A percentile compares a stretch with the other conserved stretches of the same genome.
These are phyloP conservation scores for Tiaroga cobitis DNA, from an alignment of 2,797 vertebrate genomes.

Conservation along the genomic window DNA sequence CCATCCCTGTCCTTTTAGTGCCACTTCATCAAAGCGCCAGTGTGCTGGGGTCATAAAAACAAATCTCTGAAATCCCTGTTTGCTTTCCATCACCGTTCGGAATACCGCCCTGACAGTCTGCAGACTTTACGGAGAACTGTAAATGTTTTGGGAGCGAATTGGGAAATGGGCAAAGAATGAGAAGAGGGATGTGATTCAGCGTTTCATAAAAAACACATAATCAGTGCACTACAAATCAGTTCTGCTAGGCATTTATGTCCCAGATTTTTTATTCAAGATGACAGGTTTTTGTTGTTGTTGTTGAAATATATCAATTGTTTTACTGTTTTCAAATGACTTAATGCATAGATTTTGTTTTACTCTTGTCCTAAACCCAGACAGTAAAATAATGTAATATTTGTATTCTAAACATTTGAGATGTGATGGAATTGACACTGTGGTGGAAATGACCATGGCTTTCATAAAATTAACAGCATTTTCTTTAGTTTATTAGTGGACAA, in stretches of 20 bases:
- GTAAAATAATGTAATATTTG: background rate
- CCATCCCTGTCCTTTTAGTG: conserved; percentile 65
- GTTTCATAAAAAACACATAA: conserved; percentile 39
- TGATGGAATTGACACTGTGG: background rate
- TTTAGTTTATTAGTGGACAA: background rate
- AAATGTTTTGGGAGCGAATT: conserved; percentile 54
- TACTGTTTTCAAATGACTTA: background rate
- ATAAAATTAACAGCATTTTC: background rate
- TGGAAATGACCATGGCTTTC: background rate
- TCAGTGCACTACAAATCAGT: conserved; percentile 25
- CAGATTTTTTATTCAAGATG: background rate
- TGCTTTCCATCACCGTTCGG: conserved; percentile 51
- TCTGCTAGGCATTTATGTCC: background rate
- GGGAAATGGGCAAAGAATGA: conserved; percentile 40
- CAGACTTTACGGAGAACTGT: conserved; percentile 49
- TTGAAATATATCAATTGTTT: no score
- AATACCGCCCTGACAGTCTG: conserved; percentile 51
- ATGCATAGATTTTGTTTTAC: background rate
- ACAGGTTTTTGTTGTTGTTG: background rate
- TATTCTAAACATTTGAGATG: background rate
- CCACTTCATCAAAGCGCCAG: conserved; percentile 58
- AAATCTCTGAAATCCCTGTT: conserved; percentile 60
- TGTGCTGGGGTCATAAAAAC: conserved; percentile 68
- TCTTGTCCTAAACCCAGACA: background rate
- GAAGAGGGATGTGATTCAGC: conserved; percentile 50